Evolutionary conservation across 2,113 vertebrate genomes (phyloP).

Genomic region (Atrichornis clamosus): DNA sequence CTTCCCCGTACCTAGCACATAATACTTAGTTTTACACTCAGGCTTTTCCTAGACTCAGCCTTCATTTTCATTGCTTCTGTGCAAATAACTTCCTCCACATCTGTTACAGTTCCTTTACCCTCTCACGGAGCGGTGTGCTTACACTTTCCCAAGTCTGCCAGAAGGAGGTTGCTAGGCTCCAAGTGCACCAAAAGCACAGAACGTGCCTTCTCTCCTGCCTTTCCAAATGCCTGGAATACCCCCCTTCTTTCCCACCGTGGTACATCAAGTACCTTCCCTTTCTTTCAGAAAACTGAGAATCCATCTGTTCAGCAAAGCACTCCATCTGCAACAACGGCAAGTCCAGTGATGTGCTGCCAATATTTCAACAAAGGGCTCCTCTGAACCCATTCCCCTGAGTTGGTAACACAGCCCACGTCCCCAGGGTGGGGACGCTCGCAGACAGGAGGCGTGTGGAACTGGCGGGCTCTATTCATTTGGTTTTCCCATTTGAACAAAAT

Average conservation of each 20-base stretch:
- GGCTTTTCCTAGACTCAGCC: neutral
- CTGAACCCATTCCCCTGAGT: neutral
- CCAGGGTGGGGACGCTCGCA: neutral
- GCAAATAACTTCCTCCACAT: neutral
- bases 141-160: neutral
- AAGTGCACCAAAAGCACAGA: conserved; percentile 12
- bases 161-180: neutral
- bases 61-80: neutral
- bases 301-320: conserved; percentile 43
- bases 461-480: neutral
- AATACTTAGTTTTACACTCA: neutral
- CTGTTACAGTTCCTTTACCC: neutral
- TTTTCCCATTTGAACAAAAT: conserved; percentile 38
- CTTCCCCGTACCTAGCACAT: neutral
- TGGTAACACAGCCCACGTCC: neutral
- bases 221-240: conserved; percentile 31
- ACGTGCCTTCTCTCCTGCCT: conserved; percentile 5
- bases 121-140: neutral
- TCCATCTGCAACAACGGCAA: conserved; percentile 44
- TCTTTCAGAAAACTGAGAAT: conserved; percentile 51
- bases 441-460: neutral
- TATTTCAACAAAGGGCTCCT: conserved; percentile 46
- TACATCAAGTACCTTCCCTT: conserved; percentile 56
- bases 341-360: conserved; percentile 61
- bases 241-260: neutral